A percentile compares a stretch with the other conserved stretches of the same genome.
These are phyloP conservation scores for Panzeria rudis DNA, from an alignment of 2,888 invertebrate genomes.

Conservation along the genomic window DNA sequence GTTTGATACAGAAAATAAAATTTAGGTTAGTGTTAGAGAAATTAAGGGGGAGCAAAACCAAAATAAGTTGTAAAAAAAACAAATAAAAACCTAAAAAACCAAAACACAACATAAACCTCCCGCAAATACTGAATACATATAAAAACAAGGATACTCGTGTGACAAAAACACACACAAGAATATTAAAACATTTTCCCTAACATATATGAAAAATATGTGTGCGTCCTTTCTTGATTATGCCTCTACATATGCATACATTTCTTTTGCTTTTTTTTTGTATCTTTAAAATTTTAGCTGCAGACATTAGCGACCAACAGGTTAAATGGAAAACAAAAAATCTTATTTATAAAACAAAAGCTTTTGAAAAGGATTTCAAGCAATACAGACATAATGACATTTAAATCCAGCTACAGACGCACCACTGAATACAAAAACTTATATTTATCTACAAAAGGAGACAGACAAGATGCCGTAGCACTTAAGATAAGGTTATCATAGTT, in stretches of 20 bases:
- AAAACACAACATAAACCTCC: not conserved
- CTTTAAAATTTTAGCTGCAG: not conserved
- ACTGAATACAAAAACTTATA: not conserved
- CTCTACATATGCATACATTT: not conserved
- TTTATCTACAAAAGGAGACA: not conserved
- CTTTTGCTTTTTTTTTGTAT: not conserved
- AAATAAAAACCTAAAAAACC: not conserved
- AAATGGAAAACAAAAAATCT: slow-evolving; percentile 9
- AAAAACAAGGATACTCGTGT: not conserved
- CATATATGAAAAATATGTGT: not conserved
- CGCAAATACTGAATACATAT: not conserved
- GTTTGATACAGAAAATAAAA: not conserved
- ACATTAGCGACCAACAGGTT: slow-evolving; percentile 50
- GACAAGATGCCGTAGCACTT: slow-evolving; percentile 7
- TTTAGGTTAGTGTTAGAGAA: no score
- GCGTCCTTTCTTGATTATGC: no score
- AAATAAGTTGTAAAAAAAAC: not conserved
- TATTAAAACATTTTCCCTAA: not conserved
- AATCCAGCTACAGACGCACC: no score
- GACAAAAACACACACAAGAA: not conserved
- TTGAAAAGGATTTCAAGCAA: slow-evolving; percentile 9
- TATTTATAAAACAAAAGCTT: slow-evolving; percentile 10
- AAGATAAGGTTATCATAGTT: slow-evolving; percentile 21
- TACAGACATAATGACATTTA: slow-evolving; percentile 42
- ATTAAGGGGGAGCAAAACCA: not conserved